A percentile compares a stretch with the other conserved stretches of the same genome.
These are phyloP conservation scores for Ligdia adustata DNA, from an alignment of 2,888 invertebrate genomes.

Conservation along the genomic window DNA sequence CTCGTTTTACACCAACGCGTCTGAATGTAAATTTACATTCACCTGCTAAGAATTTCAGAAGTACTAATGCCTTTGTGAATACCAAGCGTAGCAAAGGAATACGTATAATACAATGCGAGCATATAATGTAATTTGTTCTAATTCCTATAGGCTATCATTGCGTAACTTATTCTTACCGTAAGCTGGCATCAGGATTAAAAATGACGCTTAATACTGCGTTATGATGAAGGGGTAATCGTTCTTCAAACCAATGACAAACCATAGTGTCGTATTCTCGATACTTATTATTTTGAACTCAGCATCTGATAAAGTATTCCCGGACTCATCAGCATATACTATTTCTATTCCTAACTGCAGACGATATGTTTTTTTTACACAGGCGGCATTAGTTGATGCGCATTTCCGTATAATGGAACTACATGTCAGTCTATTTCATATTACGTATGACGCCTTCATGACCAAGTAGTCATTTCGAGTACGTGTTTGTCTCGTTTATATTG, in stretches of 20 bases:
- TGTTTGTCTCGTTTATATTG: constrained; percentile 44
- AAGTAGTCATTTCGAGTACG: constrained; percentile 35
- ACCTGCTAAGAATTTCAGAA: too few relatives aligned
- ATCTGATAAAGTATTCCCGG: background rate
- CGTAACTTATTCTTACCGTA: constrained; percentile 32
- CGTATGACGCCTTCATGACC: constrained; percentile 28
- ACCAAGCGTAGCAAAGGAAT: background rate
- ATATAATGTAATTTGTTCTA: constrained; percentile 19
- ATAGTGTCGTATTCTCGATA: too few relatives aligned
- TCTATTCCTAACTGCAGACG: constrained; percentile 10
- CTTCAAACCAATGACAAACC: background rate
- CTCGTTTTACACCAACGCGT: too few relatives aligned
- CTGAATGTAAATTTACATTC: too few relatives aligned
- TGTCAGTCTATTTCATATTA: constrained; percentile 32
- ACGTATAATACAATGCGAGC: constrained; percentile 1
- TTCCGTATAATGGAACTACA: constrained; percentile 26
- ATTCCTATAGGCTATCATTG: constrained; percentile 23
- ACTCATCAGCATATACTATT: constrained; percentile 12
- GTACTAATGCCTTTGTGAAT: too few relatives aligned
- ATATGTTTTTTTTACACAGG: constrained; percentile 27
- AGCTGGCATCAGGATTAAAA: constrained; percentile 36
- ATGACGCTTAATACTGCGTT: constrained; percentile 31
- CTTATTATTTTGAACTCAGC: background rate
- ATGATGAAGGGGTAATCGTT: constrained; percentile 5
- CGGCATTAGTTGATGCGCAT: constrained; percentile 25